Evolutionary conservation across 2,797 vertebrate species (phyloP).

Genomic region (Rhadinocentrus ornatus): DNA sequence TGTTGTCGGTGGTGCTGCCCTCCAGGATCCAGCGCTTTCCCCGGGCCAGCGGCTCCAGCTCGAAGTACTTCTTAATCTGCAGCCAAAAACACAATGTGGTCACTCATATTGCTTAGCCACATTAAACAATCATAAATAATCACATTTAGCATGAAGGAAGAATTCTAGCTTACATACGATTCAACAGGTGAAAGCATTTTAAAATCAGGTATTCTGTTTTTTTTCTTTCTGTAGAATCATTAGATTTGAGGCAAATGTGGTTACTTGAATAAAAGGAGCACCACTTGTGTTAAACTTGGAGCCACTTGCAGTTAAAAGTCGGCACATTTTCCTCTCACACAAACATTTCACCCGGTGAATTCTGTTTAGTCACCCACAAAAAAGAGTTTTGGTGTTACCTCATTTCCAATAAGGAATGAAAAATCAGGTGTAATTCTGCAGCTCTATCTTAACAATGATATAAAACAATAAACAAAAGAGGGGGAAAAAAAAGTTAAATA

Average conservation of each 20-base stretch:
- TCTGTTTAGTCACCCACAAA: neutral
- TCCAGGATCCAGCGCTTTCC: slow-evolving; percentile 97
- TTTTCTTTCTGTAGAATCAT: neutral
- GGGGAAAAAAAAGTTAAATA: neutral
- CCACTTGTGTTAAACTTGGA: neutral
- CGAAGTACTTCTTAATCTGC: slow-evolving; percentile 97
- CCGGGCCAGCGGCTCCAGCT: slow-evolving; percentile 94
- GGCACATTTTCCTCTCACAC: neutral
- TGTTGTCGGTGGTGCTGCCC: slow-evolving; percentile 89
- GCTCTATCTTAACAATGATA: neutral
- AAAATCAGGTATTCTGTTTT: neutral
- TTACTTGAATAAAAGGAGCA: neutral
- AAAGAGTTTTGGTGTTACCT: neutral
- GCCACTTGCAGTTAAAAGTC: neutral
- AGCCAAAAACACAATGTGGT: slow-evolving; percentile 34
- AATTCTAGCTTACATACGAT: neutral
- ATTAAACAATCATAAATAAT: neutral
- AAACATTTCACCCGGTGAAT: neutral
- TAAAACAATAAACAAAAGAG: slow-evolving; percentile 21
- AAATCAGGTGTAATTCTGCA: neutral
- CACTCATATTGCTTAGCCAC: neutral
- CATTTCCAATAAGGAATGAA: neutral
- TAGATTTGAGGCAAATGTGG: neutral
- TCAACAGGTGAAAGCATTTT: neutral
- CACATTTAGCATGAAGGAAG: neutral